phyloP scores from a whole-genome alignment of 2,888 invertebrate genomes.

The Colletes collaris region DNA sequence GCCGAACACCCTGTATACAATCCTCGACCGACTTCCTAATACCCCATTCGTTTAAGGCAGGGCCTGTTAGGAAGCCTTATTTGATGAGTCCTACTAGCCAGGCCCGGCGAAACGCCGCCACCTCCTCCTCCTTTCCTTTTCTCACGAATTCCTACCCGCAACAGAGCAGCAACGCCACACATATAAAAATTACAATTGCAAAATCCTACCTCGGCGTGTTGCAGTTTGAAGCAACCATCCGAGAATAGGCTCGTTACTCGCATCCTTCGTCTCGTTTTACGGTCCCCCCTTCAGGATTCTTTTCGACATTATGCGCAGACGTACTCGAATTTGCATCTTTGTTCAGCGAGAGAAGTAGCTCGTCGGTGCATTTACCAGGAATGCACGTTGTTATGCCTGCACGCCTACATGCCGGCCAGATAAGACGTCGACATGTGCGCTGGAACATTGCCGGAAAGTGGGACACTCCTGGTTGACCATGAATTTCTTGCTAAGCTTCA shows the following conservation, averaged over 20 bases:
- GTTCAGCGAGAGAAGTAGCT: constrained; percentile 9
- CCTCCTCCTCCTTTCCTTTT: no score
- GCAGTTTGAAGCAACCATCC: background rate
- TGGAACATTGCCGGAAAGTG: constrained; percentile 50
- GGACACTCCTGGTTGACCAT: constrained; percentile 59
- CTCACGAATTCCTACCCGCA: no score
- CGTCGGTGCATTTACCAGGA: constrained; percentile 31
- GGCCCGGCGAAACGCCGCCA: no score
- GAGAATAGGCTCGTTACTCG: background rate
- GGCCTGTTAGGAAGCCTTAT: no score
- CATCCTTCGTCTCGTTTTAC: background rate
- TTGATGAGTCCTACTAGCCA: no score
- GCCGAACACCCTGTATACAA: no score
- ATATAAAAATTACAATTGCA: constrained; percentile 9
- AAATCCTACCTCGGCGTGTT: background rate
- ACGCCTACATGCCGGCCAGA: constrained; percentile 40
- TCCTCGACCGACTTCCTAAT: no score
- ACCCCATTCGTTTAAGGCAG: no score
- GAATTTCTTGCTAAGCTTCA: constrained; percentile 54
- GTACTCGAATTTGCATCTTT: constrained; percentile 31
- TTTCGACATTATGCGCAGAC: background rate
- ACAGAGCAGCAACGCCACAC: no score
- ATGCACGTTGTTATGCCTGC: constrained; percentile 38
- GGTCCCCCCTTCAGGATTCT: background rate
- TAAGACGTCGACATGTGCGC: constrained; percentile 41